phyloP scores from a whole-genome alignment of 2,888 invertebrate species.

The Patella caerulea region DNA sequence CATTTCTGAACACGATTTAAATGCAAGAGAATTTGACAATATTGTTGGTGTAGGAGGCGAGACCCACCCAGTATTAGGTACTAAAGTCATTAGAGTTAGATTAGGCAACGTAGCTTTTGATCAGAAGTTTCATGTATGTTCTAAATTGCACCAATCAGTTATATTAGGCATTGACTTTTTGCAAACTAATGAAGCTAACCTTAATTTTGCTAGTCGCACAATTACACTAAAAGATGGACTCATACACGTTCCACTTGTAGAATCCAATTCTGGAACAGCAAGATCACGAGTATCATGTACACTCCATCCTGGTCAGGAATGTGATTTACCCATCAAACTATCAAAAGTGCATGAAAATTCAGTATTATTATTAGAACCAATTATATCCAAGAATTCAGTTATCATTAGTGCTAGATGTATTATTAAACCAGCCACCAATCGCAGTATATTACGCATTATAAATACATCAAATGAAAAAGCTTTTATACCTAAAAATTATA shows the following conservation, averaged over 20 bases:
- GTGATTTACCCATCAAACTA: neutral
- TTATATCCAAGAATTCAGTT: too few species aligned
- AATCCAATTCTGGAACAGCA: neutral
- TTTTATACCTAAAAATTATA: too few species aligned
- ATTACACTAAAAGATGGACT: slow-evolving; percentile 4
- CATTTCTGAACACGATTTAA: neutral
- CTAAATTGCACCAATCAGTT: slow-evolving; percentile 4
- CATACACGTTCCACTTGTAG: neutral
- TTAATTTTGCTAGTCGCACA: slow-evolving; percentile 27
- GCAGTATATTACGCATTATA: too few species aligned
- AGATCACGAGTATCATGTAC: neutral
- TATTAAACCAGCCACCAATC: too few species aligned
- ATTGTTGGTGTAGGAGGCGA: slow-evolving; percentile 22
- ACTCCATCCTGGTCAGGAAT: neutral
- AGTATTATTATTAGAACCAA: too few species aligned
- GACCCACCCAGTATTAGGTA: too few species aligned
- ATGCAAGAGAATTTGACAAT: neutral
- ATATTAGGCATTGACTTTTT: slow-evolving; percentile 39
- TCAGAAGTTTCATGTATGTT: slow-evolving; percentile 21
- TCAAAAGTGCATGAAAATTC: too few species aligned
- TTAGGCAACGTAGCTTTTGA: neutral
- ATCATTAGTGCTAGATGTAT: too few species aligned
- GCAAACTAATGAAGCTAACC: slow-evolving; percentile 24
- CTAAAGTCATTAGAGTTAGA: slow-evolving; percentile 14
- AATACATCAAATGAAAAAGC: too few species aligned